phyloP scores from a whole-genome alignment of 2,888 invertebrate genomes.

The Sinelater perroti region DNA sequence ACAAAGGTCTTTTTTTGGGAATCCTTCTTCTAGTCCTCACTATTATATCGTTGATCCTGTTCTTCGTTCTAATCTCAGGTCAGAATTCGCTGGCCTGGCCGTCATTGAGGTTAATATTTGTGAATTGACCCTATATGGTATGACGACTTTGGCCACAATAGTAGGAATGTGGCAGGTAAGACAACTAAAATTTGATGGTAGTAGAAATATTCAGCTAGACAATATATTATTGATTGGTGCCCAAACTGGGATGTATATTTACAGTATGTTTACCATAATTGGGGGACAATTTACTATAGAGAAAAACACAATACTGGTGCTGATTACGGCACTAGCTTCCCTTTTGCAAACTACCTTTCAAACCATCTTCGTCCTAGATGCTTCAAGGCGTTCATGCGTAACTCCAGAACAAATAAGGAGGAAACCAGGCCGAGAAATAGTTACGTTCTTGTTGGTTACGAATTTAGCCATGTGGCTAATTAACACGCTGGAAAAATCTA shows the following conservation, averaged over 20 bases:
- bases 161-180: conserved; percentile 90
- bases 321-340: conserved; percentile 85
- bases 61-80: conserved; percentile 87
- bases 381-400: conserved; percentile 83
- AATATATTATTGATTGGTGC: conserved; percentile 92
- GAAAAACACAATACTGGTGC: conserved; percentile 80
- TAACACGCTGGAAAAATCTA: conserved; percentile 89
- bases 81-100: conserved; percentile 82
- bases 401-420: conserved; percentile 82
- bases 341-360: conserved; percentile 89
- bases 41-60: conserved; percentile 89
- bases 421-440: conserved; percentile 92
- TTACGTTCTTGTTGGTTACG: conserved; percentile 89
- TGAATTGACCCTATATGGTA: conserved; percentile 85
- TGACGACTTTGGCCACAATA: conserved; percentile 85
- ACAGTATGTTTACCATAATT: conserved; percentile 92
- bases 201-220: conserved; percentile 83
- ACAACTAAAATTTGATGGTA: conserved; percentile 84
- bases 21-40: conserved; percentile 87
- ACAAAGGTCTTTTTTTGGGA: conserved; percentile 91
- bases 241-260: conserved; percentile 93
- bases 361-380: conserved; percentile 91
- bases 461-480: conserved; percentile 96
- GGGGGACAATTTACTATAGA: conserved; percentile 89
- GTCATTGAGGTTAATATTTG: conserved; percentile 90